Base-by-base conservation (phyloP, 2,113 vertebrate species). In the Pandion haliaetus region DNA sequence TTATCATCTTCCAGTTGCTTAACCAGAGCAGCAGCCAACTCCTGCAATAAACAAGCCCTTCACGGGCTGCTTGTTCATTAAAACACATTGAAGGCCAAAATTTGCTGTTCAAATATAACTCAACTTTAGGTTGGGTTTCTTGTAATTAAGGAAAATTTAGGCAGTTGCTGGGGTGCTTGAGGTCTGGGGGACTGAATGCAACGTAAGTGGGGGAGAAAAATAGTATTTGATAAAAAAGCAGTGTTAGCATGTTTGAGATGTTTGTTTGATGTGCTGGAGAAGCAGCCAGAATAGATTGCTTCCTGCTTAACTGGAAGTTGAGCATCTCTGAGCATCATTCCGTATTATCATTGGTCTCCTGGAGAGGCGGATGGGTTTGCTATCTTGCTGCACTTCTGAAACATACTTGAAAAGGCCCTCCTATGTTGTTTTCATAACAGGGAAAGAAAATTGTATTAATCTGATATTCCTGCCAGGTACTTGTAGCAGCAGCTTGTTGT, bases 391-490 rank as follows among this genome's bases (percentile, higher is more conserved):
- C 25, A 8, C 76, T 88, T 47, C 62, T 78, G 85, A 76, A 92
- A 71, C 14, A 20, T 5, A 57, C 25, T 86, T 83, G 71, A 42
- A 77, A 88, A 81, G 47, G 32, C n/a, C 25, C 34, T 86, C 17
- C 32, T 40, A 2, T 12, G 42, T 63, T 0, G 0, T 61, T 85
- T 92, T 57, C 2, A 0, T 76, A 81, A 45, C 2, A 5, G 5
- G 0, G 42, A 88, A 59, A 72, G 72, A 79, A 91, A 87, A 65
- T 29, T 18, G 21, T 29, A 49, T 63, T 76, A 4, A 38, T 40
- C 85, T 89, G 50, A 32, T 59, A 45, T 36, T 87, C 17, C 61
- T 91, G 44, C 52, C 45, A 54, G 50, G 71, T 96, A 86, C 61
- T 90, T 77, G 76, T 31, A 71, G 92, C 63, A 71, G 88, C 82